Evolutionary conservation across 2,113 vertebrate genomes (phyloP).

Genomic region (Petromus typicus): DNA sequence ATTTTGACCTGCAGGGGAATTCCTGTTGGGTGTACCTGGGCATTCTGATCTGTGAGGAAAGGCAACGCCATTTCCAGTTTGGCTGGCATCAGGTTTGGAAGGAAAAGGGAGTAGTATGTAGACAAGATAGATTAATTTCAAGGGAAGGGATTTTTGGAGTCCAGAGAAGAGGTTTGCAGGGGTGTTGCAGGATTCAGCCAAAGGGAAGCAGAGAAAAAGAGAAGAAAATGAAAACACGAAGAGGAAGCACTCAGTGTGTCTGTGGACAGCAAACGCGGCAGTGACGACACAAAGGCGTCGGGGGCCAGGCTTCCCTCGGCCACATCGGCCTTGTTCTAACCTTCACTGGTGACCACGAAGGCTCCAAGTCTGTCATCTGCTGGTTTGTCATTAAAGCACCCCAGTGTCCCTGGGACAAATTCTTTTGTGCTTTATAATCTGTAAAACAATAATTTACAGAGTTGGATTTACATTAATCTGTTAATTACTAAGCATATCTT

Average conservation of each 20-base stretch:
- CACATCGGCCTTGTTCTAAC: accelerated
- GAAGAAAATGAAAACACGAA: not conserved
- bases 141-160: not conserved
- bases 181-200: not conserved
- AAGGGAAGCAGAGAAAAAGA: not conserved
- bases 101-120: not conserved
- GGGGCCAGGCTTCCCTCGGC: not conserved
- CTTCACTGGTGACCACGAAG: not conserved
- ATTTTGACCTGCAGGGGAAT: not conserved
- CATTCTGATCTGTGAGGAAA: not conserved
- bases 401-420: not conserved
- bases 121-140: not conserved
- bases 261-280: not conserved
- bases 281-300: too few species aligned
- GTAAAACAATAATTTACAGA: not conserved
- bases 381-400: not conserved
- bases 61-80: not conserved
- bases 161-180: not conserved
- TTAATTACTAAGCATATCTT: not conserved
- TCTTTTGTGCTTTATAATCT: not conserved
- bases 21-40: not conserved
- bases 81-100: not conserved
- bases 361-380: not conserved
- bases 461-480: not conserved
- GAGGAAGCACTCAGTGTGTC: not conserved